Evolutionary conservation across 2,797 vertebrate genomes (phyloP).

Genomic region (Balearica regulorum): DNA sequence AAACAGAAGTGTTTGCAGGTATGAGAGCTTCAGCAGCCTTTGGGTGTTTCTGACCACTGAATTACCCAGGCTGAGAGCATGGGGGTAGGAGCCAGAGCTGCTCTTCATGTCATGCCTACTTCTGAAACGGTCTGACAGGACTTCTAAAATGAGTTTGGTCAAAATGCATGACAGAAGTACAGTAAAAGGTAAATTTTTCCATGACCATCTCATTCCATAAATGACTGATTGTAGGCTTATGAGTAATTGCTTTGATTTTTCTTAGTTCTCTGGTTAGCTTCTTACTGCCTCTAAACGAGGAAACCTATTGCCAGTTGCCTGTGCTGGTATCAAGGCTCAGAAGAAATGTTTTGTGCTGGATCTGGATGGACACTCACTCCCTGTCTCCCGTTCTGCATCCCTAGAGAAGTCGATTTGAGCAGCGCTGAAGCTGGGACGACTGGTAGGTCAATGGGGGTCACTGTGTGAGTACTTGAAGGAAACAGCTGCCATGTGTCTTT

Average conservation of each 20-base stretch:
- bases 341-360: not conserved
- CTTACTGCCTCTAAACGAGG: not conserved
- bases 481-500: not conserved
- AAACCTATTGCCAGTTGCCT: not conserved
- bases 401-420: not conserved
- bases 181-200: not conserved
- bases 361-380: not conserved
- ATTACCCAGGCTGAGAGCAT: not conserved
- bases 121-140: not conserved
- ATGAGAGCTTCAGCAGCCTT: not conserved
- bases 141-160: not conserved
- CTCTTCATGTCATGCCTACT: not conserved
- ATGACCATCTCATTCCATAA: not conserved
- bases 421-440: not conserved
- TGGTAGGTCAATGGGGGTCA: not conserved
- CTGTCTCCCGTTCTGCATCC: not conserved
- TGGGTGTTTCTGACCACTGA: not conserved
- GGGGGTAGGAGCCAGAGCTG: not conserved
- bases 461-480: not conserved
- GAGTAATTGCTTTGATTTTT: not conserved
- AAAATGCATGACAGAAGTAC: not conserved
- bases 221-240: not conserved
- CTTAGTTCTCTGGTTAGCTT: not conserved
- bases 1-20: rapidly evolving
- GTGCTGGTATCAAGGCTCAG: not conserved